Base-by-base conservation (phyloP, 2,888 invertebrate genomes). In the Erebia aethiops region DNA sequence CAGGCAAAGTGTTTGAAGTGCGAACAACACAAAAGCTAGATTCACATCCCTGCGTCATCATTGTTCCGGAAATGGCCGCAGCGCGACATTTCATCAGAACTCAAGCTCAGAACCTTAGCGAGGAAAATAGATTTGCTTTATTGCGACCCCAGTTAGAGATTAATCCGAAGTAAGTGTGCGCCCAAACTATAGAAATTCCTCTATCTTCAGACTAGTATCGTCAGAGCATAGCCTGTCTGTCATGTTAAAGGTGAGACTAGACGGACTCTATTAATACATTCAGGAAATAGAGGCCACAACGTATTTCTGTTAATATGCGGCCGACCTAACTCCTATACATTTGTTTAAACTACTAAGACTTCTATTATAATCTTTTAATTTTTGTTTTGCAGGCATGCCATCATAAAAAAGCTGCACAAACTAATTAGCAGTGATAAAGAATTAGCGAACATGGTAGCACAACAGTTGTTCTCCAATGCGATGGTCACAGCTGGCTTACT, bases 41-140 rank as follows among this genome's bases (percentile, higher is more conserved):
- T 79, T 94, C 95, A 1, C 98, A 99, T 91, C 99, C 99, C 0
- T 99, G 99, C 85, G 97, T 99, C 1, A 95, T 99, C 2, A 98
- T 98, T 0, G 98, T 99, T 0, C 97, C 97, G 77, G 99, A 99
- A 90, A 99, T 99, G 98, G 99, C 98, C 0, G 97, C 98, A 1
- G 99, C 99, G 0, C 94, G 99, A 61, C 99, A 99, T 88, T 99
- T 99, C 82, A 96, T 99, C 69, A 95, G 97, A 69, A 98, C 98
- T 0, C 98, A 98, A 81, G 96, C 98, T 67, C 96, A 96, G 78
- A 95, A 95, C 79, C 87, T 98, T 69, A 95, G 96, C 0, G 98
- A 98, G 80, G 98, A 98, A 80, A 96, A 97, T 84, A 95, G 98
- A 81, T 98, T 96, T 83, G 96, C 97, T 0, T 88, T 99, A 71